Conservation (phyloP, 1,140 invertebrate species). For the Cardiocondyla obscurior region DNA sequence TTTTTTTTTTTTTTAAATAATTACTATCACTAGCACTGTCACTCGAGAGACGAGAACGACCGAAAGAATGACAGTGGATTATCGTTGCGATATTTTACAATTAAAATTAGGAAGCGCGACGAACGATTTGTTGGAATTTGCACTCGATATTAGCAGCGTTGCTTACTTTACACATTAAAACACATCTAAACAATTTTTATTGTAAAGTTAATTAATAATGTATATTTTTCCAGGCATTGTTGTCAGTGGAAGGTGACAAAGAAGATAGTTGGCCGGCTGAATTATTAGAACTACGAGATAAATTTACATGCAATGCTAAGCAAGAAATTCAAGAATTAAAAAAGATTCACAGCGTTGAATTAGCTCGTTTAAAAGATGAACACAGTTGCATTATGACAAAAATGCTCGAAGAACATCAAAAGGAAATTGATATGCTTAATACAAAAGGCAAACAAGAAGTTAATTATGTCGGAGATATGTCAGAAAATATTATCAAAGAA, state of each 20-base stretch:
- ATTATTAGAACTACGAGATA: conserved; percentile 87
- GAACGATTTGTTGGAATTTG: too few species aligned
- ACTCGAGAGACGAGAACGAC: too few species aligned
- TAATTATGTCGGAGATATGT: neutral
- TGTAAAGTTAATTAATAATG: conserved; percentile 33
- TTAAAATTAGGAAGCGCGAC: too few species aligned
- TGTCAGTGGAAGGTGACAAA: conserved; percentile 86
- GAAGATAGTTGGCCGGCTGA: conserved; percentile 88
- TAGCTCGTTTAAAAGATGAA: conserved; percentile 85
- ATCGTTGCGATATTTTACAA: too few species aligned
- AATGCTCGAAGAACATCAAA: conserved; percentile 77
- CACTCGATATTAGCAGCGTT: too few species aligned
- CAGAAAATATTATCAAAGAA: conserved; percentile 65
- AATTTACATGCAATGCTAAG: conserved; percentile 87
- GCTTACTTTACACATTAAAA: too few species aligned
- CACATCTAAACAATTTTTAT: conserved; percentile 36
- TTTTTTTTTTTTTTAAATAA: too few species aligned
- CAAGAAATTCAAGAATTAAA: conserved; percentile 82
- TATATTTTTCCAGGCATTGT: conserved; percentile 84
- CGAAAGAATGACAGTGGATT: too few species aligned
- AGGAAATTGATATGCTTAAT: conserved; percentile 71
- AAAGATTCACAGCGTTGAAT: conserved; percentile 77
- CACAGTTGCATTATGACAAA: conserved; percentile 81
- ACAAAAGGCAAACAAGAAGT: conserved; percentile 26
- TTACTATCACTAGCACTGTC: too few species aligned